Percentiles rank a stretch among this genome's conserved stretches.
Evolutionary conservation across 2,888 invertebrate genomes (phyloP).

Genomic region (Lithosia quadra): DNA sequence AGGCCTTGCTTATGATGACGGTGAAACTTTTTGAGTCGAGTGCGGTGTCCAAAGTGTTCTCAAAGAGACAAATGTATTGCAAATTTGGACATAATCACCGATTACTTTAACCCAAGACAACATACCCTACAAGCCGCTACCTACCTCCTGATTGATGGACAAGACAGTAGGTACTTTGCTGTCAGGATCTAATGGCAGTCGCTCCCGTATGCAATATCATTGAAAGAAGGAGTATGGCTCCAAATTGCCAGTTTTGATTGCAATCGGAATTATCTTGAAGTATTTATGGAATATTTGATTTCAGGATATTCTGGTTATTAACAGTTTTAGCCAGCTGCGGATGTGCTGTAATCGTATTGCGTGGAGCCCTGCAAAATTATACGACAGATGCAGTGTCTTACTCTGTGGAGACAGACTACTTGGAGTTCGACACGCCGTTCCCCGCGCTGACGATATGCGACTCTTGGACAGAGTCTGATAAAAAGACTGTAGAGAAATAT

Average conservation of each 20-base stretch:
- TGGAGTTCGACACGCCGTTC: slow-evolving; percentile 88
- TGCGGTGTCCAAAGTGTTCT: too few relatives aligned
- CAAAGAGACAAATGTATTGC: too few relatives aligned
- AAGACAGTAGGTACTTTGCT: too few relatives aligned
- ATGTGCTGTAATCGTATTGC: slow-evolving; percentile 68
- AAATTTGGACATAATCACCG: too few relatives aligned
- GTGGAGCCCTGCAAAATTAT: slow-evolving; percentile 75
- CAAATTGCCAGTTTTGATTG: background rate
- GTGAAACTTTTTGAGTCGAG: too few relatives aligned
- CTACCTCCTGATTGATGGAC: too few relatives aligned
- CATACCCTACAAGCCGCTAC: too few relatives aligned
- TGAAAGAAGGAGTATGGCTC: background rate
- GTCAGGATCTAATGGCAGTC: too few relatives aligned
- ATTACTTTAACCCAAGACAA: too few relatives aligned
- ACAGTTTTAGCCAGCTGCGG: slow-evolving; percentile 71
- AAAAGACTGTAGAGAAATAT: slow-evolving; percentile 19
- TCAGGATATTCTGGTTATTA: slow-evolving; percentile 85
- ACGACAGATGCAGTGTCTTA: slow-evolving; percentile 83
- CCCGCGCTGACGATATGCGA: slow-evolving; percentile 88
- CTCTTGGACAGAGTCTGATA: slow-evolving; percentile 29
- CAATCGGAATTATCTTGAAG: background rate
- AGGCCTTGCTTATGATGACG: too few relatives aligned
- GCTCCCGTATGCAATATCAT: background rate
- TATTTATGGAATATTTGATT: slow-evolving; percentile 37
- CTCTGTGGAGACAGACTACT: slow-evolving; percentile 86